These are phyloP conservation scores for Gyps fulvus DNA, from an alignment of 2,113 vertebrate genomes.

Conservation along the genomic window DNA sequence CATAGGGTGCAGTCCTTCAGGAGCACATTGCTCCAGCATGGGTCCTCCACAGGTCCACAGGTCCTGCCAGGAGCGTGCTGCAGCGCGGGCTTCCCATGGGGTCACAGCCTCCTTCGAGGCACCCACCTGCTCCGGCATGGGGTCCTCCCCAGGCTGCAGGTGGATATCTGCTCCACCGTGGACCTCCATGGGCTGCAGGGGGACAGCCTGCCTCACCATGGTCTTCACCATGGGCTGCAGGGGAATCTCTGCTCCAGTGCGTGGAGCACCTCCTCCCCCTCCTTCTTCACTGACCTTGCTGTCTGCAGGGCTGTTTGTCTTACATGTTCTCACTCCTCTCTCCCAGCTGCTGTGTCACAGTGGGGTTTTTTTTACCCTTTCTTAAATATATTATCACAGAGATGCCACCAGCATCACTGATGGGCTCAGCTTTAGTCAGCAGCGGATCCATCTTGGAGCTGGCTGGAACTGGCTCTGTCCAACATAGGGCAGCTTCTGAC, in stretches of 20 bases:
- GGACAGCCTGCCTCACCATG: background rate
- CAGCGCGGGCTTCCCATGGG: accelerated
- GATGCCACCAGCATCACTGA: background rate
- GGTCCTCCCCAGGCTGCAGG: background rate
- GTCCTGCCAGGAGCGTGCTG: background rate
- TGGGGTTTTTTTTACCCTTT: background rate
- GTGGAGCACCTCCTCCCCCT: background rate
- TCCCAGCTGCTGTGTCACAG: background rate
- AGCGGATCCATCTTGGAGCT: accelerated
- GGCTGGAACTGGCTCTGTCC: background rate
- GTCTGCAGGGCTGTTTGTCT: background rate
- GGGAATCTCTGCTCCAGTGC: background rate
- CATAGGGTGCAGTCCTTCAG: background rate
- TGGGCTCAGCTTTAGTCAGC: background rate
- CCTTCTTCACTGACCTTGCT: background rate
- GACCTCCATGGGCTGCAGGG: background rate
- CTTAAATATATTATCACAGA: background rate
- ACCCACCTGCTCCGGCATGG: accelerated
- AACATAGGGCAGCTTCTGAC: background rate
- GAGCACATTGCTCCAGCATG: background rate
- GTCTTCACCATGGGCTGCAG: background rate
- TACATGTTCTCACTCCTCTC: background rate
- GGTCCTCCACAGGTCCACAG: too few relatives aligned
- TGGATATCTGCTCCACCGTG: background rate
- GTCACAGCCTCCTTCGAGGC: accelerated